A percentile compares a stretch with the other conserved stretches of the same genome.
phyloP scores from a whole-genome alignment of 2,113 vertebrate species.

The Labrus mixtus region DNA sequence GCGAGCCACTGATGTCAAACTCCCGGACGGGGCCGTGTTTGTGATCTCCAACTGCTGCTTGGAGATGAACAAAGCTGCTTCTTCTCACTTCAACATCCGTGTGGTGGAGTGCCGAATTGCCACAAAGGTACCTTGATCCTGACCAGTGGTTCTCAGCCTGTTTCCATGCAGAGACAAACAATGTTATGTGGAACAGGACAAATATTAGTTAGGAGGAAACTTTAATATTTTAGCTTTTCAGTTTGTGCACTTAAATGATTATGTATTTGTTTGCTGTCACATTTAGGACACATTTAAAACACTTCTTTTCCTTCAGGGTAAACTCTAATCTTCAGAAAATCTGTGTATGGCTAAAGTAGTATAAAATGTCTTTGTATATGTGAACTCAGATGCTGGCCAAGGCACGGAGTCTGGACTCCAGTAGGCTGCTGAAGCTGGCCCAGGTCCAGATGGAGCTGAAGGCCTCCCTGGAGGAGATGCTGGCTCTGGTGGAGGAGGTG shows the following conservation, averaged over 20 bases:
- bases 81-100: constrained; percentile 95
- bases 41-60: constrained; percentile 97
- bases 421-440: constrained; percentile 81
- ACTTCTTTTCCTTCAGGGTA: too few species aligned
- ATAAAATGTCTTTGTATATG: constrained; percentile 10
- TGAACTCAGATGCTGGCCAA: constrained; percentile 78
- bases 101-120: constrained; percentile 94
- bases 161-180: too few species aligned
- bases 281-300: too few species aligned
- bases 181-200: too few species aligned
- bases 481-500: constrained; percentile 87
- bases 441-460: constrained; percentile 89
- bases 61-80: constrained; percentile 98
- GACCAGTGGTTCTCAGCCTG: background rate
- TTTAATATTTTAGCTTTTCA: too few species aligned
- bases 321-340: too few species aligned
- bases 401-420: constrained; percentile 76
- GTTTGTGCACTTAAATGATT: too few species aligned
- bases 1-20: constrained; percentile 91
- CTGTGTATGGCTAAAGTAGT: too few species aligned
- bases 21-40: constrained; percentile 91
- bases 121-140: constrained; percentile 88
- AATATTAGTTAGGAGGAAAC: too few species aligned
- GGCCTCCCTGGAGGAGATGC: constrained; percentile 90
- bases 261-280: too few species aligned